phyloP scores from a whole-genome alignment of 2,113 vertebrate species.

The Oophaga pumilio region DNA sequence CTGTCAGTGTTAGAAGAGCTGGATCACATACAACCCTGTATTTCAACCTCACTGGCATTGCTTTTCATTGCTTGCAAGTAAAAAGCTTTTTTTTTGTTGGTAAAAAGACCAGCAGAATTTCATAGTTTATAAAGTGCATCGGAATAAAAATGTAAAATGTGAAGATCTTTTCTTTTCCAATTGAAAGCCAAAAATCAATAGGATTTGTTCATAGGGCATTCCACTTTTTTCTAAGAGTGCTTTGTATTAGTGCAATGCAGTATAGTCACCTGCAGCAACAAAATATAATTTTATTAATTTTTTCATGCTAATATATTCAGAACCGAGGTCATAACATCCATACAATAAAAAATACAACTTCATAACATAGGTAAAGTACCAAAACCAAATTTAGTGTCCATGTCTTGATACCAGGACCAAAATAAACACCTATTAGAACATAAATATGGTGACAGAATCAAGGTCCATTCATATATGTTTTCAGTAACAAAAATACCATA shows the following conservation, averaged over 20 bases:
- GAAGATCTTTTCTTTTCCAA: not conserved
- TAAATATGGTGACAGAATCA: too few species aligned
- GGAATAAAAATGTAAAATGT: not conserved
- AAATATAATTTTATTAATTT: too few species aligned
- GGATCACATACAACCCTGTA: conserved; percentile 40
- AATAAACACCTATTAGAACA: too few species aligned
- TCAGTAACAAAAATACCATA: too few species aligned
- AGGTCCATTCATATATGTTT: too few species aligned
- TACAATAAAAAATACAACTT: too few species aligned
- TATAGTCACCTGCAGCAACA: too few species aligned
- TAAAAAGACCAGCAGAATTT: not conserved
- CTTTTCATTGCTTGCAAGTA: not conserved
- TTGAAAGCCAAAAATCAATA: not conserved
- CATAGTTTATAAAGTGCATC: not conserved
- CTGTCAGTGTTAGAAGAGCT: conserved; percentile 47
- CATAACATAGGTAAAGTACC: too few species aligned
- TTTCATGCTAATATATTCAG: too few species aligned
- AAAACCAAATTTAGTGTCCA: too few species aligned
- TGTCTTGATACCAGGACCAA: too few species aligned
- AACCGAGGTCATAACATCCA: too few species aligned
- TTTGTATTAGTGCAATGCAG: not conserved
- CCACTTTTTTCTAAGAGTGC: not conserved
- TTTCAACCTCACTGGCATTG: conserved; percentile 9
- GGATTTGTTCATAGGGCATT: not conserved
- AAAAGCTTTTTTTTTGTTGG: not conserved